Conservation (phyloP, 1,140 invertebrate species). For the Drosophila kepulauana region DNA sequence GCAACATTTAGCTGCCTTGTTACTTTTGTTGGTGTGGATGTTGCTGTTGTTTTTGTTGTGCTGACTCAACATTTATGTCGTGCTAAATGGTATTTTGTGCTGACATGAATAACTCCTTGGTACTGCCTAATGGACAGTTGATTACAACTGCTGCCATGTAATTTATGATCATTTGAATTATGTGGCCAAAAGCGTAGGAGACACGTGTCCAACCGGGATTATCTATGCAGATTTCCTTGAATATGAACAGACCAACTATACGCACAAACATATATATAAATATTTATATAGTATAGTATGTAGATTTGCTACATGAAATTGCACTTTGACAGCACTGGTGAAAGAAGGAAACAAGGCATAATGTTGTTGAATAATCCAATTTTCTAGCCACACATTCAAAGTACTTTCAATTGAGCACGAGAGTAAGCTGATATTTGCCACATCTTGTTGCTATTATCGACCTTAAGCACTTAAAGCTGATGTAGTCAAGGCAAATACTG, state of each 20-base stretch:
- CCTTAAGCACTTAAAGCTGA: constrained; percentile 20
- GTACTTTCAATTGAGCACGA: constrained; percentile 1
- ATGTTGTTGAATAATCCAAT: constrained; percentile 6
- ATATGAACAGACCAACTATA: constrained; percentile 1
- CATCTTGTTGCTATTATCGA: background rate
- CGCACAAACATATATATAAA: too few relatives aligned
- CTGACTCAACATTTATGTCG: constrained; percentile 38
- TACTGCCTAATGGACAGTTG: constrained; percentile 43
- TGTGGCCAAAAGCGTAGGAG: constrained; percentile 23
- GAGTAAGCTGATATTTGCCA: constrained; percentile 13
- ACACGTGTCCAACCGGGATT: constrained; percentile 39
- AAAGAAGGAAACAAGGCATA: background rate
- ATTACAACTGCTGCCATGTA: constrained; percentile 51
- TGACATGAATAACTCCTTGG: constrained; percentile 45
- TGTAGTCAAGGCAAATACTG: constrained; percentile 26
- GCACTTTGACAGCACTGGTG: background rate
- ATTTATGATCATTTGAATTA: constrained; percentile 68
- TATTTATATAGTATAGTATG: background rate
- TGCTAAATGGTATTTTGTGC: constrained; percentile 49
- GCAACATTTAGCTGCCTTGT: constrained; percentile 22
- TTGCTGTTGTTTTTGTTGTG: constrained; percentile 21
- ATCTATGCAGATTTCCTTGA: constrained; percentile 49
- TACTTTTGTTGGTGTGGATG: constrained; percentile 21
- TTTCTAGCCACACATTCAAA: background rate
- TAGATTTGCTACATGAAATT: background rate